Percentiles rank a stretch among this genome's conserved stretches.
Conservation (phyloP, 2,113 vertebrate genomes). For the Cebidichthys violaceus region DNA sequence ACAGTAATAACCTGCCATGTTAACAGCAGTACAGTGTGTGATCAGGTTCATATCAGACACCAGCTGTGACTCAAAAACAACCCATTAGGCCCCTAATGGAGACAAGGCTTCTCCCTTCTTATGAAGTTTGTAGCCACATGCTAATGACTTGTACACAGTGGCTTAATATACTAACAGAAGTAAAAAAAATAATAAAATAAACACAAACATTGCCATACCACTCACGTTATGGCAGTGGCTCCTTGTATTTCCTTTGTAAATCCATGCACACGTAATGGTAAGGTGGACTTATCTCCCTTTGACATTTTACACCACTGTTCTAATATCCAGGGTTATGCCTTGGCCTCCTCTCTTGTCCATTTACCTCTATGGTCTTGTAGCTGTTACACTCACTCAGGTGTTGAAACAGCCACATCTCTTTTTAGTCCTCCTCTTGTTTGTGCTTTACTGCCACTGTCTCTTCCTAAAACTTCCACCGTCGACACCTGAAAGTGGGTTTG, state of each 20-base stretch:
- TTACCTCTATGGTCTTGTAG: not conserved
- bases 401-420: not conserved
- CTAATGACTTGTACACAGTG: not conserved
- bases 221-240: not conserved
- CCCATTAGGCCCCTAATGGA: constrained; percentile 26
- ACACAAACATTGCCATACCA: not conserved
- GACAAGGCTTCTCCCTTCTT: constrained; percentile 5
- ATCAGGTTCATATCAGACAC: constrained; percentile 28
- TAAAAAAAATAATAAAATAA: not conserved
- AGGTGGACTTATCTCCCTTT: not conserved
- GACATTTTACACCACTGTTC: not conserved
- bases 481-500: constrained; percentile 17
- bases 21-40: not conserved
- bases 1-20: not conserved
- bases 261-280: not conserved
- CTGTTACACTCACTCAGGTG: not conserved
- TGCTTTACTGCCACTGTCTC: constrained; percentile 5
- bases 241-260: not conserved
- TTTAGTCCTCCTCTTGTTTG: not conserved
- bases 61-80: constrained; percentile 44
- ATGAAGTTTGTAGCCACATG: constrained; percentile 14
- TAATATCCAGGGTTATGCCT: not conserved
- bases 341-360: not conserved
- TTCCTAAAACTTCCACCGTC: not conserved
- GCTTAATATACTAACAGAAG: not conserved